Evolutionary conservation across 2,113 vertebrate species (phyloP).

Genomic region (Noctilio leporinus): DNA sequence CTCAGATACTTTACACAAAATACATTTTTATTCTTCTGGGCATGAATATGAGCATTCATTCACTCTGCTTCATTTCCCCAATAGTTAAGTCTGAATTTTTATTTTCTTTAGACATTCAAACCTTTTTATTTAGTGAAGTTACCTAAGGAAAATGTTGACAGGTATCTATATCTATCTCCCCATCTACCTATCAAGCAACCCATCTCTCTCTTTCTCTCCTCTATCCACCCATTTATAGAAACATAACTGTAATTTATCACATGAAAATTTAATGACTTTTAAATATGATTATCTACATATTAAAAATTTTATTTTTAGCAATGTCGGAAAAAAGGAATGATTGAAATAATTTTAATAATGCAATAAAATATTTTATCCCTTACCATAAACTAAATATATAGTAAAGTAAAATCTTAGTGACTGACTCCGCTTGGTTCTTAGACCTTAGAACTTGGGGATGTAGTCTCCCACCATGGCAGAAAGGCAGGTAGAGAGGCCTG

Average conservation of each 20-base stretch:
- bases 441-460: fast-evolving
- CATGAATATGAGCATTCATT: not conserved
- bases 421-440: not conserved
- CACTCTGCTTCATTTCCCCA: not conserved
- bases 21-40: not conserved
- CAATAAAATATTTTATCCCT: not conserved
- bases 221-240: not conserved
- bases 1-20: not conserved
- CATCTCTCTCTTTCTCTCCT: no score
- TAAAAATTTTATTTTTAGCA: not conserved
- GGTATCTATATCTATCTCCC: not conserved
- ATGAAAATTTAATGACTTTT: not conserved
- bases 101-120: not conserved
- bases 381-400: not conserved
- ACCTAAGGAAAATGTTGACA: not conserved
- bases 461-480: not conserved
- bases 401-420: not conserved
- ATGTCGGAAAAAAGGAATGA: not conserved
- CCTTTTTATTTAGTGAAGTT: not conserved
- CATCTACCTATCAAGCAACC: not conserved
- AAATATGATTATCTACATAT: not conserved
- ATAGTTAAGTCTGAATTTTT: not conserved
- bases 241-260: not conserved
- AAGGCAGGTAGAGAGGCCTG: not conserved
- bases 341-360: not conserved